Evolutionary conservation across 1,140 invertebrate genomes (phyloP), one percentile per base, ranked within the genome.

Genomic region (Caenorhabditis latens): DNA sequence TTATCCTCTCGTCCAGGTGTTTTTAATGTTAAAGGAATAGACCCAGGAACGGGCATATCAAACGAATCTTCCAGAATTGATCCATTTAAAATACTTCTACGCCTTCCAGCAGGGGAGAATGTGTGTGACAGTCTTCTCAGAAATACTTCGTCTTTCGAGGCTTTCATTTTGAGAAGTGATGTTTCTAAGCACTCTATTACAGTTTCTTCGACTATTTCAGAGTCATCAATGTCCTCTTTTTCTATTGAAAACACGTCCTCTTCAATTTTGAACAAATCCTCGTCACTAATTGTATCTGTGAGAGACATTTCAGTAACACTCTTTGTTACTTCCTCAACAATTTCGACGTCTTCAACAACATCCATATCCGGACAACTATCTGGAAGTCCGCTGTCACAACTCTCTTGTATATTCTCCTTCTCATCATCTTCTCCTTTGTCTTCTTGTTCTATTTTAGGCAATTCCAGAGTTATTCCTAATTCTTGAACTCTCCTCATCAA

Each of bases 51-150:
- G 6, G 84, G 84, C 40, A 14, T 50, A 55, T 85, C 84, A 32
- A 85, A 85, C 4, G 84, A 85, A 50, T 85, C 84, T 75, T 85
- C 84, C 2, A 75, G 21, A 24, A 79, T 24, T 48, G 46, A 50
- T 11, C 21, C 11, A 79, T 79, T 79, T 1, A 79, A 19, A 14
- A 21, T n/a, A 50, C 71, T 53, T 42, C 19, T 21, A 16, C 71
- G 43, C n/a, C 46, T 43, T 21, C 40, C 46, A 24, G 40, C 46
- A 2, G 71, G 71, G 1, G 71, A 79, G 14, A 79, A 79, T 14
- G 71, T 79, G 0, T 79, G 46, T 21, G 43, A 50, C 0, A 79
- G 71, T n/a, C 71, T 48, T 32, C 46, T 43, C 8, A 79, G 46
- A 24, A 79, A 79, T 4, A 79, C 71, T 24, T 79, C 46, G 24